Base-by-base conservation (phyloP, 2,113 vertebrate genomes). In the Malurus elegans region DNA sequence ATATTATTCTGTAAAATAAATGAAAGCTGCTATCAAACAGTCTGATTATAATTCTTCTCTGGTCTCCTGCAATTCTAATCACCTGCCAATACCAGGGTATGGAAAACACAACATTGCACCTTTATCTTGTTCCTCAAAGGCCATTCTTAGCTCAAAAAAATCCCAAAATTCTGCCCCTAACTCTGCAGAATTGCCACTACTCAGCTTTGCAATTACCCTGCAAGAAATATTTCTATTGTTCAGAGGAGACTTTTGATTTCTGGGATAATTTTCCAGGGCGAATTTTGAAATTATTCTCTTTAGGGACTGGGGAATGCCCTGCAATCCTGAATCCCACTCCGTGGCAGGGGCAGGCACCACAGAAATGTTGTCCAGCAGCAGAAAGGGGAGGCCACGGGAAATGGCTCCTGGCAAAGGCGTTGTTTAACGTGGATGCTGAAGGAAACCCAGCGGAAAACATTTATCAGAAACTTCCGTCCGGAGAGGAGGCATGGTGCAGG, bases 401-500 rank as follows among this genome's bases (percentile, higher is more conserved):
- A 97, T 65, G 93, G 73, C 86, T 79, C 80, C 58, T 97, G 96
- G 75, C 66, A 47, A 88, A 92, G 86, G 58, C 14, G 45, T 66
- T 96, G 86, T 96, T 97, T 76, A 94, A 80, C 75, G 92, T 74
- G 86, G 79, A 50, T 91, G 92, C 62, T 60, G 90, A 54, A 62
- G 96, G 92, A 94, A 97, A 70, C 61, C 60, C 29, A 79, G 56
- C 2, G 74, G 96, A 98, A 98, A 98, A 95, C 93, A 28, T 88
- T 93, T 93, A 95, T 86, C 92, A 96, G 78, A 36, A 72, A 90
- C 97, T 98, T 97, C 97, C 88, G 12, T 44, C 56, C 75, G 78
- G 56, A 93, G 72, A 82, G 90, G 65, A 96, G 87, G 90, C 75
- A 53, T 4, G 44, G 4, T 93, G 87, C 14, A 79, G 90, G 83